Conservation (phyloP, 2,797 vertebrate species). For the Aphelocoma californica region DNA sequence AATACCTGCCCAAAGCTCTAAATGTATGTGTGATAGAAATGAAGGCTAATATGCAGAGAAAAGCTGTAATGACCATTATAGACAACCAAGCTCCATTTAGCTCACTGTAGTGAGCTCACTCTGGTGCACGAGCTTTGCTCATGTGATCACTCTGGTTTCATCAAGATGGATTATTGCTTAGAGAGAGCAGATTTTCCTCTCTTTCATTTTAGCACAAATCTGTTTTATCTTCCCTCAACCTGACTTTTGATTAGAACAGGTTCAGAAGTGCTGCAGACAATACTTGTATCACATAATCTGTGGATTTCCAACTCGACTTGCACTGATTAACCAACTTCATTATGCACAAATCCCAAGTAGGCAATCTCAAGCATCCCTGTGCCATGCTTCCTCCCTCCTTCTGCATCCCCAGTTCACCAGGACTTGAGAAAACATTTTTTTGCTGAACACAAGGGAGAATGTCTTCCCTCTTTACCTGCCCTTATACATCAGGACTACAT, state of each 20-base stretch:
- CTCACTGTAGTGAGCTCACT: neutral
- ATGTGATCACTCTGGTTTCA: neutral
- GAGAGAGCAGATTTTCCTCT: neutral
- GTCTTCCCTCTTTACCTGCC: neutral
- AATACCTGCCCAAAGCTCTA: slow-evolving; percentile 63
- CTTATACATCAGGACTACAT: neutral
- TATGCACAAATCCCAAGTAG: neutral
- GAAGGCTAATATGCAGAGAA: neutral
- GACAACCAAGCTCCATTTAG: neutral
- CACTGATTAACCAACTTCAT: neutral
- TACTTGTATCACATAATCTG: neutral
- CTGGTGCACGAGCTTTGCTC: neutral
- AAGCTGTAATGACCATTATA: neutral
- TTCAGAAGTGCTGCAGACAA: neutral
- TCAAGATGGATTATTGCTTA: neutral
- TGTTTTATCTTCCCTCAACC: neutral
- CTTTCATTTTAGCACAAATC: slow-evolving; percentile 8
- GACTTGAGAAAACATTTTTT: neutral
- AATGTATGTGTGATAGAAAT: neutral
- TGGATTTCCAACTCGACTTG: neutral
- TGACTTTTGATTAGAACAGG: slow-evolving; percentile 2
- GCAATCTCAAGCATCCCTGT: neutral
- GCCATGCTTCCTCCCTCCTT: neutral
- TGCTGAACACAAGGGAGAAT: neutral
- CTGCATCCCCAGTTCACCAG: neutral